Evolutionary conservation across 2,888 invertebrate species (phyloP).

Genomic region (Napeogenes sylphis): DNA sequence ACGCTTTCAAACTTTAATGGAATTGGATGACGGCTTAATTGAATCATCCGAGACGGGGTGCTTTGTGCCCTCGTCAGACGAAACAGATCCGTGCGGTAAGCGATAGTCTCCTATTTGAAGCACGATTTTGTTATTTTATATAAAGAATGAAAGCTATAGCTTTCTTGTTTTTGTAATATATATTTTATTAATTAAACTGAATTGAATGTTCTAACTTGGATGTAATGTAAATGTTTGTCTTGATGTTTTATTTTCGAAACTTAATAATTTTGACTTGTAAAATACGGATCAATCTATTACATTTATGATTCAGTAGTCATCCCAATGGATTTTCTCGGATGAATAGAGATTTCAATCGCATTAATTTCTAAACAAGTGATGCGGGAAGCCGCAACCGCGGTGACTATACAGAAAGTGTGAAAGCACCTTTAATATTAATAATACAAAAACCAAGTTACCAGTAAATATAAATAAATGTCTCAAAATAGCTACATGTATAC

Average conservation of each 20-base stretch:
- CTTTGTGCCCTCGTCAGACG: constrained; percentile 9
- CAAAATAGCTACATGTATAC: no score
- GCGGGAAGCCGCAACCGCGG: constrained; percentile 6
- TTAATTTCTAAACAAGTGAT: constrained; percentile 3
- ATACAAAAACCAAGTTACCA: background rate
- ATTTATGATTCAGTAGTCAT: background rate
- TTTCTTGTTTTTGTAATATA: no score
- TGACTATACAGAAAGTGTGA: constrained; percentile 8
- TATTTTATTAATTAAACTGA: no score
- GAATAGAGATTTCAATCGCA: background rate
- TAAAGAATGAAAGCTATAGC: no score
- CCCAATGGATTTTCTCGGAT: background rate
- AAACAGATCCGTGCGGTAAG: constrained; percentile 7
- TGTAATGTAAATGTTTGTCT: no score
- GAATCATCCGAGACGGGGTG: constrained; percentile 22
- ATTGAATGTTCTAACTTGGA: no score
- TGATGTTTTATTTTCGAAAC: no score
- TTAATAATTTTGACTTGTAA: background rate
- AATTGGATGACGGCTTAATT: constrained; percentile 35
- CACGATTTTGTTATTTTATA: background rate
- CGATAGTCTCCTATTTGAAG: constrained; percentile 3
- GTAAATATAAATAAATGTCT: no score
- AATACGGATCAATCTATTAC: background rate
- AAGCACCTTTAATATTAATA: constrained; percentile 6
- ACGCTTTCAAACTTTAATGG: constrained; percentile 38